Evolutionary conservation across 2,113 vertebrate genomes (phyloP), one percentile per base, ranked within the genome.

Genomic region (Capra hircus): DNA sequence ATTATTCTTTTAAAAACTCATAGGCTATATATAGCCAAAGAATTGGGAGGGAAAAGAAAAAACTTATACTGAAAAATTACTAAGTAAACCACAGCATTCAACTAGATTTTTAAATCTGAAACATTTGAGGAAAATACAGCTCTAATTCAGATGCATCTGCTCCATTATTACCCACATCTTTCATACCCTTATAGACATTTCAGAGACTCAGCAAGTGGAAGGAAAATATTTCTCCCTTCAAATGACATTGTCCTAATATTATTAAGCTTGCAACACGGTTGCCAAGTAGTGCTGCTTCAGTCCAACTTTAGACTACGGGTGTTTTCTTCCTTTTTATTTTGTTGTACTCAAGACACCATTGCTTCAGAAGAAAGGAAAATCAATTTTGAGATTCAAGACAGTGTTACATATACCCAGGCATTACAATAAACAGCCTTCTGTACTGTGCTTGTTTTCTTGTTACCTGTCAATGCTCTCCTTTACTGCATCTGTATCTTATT

Each of bases 341-440:
- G 7, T 60, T 91, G 60, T 87, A 55, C 52, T 52, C 82, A 85
- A 93, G 48, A 88, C 48, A 88, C 62, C 6, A n/a, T 62, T 88
- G 43, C 71, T 33, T 97, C 36, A 78, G 88, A 96, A 96, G 59
- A 92, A 97, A 90, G 14, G 16, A 90, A 89, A 96, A 82, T 88
- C n/a, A 27, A 40, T 96, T 91, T 83, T 81, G 82, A 92, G 67
- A 80, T 94, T 85, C 83, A 77, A 45, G 40, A 57, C 19, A 53
- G 7, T 55, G 28, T 19, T 89, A 1, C 57, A 48, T 60, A 80
- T 14, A 81, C 5, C 28, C 25, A 64, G 33, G 52, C 67, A 28
- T 90, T 33, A 80, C 33, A 77, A 10, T 36, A 78, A 94, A 48
- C 45, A 23, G 23, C 36, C 93, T 97, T 48, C 60, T 43, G 3